Conservation (phyloP, 2,113 vertebrate genomes). For the Cairina moschata region DNA sequence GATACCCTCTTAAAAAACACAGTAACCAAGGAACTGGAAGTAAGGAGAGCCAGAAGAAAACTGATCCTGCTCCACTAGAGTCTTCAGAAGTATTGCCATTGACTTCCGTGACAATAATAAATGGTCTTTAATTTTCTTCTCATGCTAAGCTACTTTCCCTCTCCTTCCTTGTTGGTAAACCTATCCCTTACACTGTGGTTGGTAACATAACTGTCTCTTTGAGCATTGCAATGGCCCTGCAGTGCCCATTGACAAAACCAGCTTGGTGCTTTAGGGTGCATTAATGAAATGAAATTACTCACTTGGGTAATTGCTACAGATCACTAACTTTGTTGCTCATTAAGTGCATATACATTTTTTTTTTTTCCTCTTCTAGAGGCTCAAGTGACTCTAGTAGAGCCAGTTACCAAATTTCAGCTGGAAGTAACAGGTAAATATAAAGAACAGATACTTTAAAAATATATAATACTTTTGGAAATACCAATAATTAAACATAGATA, state of each 20-base stretch:
- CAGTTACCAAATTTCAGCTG: not conserved
- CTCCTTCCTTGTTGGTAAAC: conserved; percentile 11
- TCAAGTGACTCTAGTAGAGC: not conserved
- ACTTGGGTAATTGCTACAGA: conserved; percentile 60
- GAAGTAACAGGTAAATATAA: not conserved
- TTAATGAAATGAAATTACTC: conserved; percentile 61
- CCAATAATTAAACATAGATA: not conserved
- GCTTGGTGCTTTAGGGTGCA: conserved; percentile 51
- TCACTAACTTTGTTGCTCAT: conserved; percentile 62
- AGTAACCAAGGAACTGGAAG: not conserved
- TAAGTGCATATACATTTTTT: not conserved
- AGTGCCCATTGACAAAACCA: conserved; percentile 53
- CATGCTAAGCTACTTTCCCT: not conserved
- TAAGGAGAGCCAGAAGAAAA: not conserved
- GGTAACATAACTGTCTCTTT: conserved; percentile 10
- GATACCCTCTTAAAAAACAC: not conserved
- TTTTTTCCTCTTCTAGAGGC: not conserved
- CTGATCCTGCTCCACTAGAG: not conserved
- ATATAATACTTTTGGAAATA: no score
- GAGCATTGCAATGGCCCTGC: conserved; percentile 6
- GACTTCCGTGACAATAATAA: not conserved
- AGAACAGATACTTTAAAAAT: not conserved
- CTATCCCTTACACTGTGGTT: not conserved
- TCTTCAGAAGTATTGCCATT: not conserved
- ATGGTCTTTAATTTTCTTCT: conserved; percentile 29